These are phyloP conservation scores for Etheostoma spectabile DNA, from an alignment of 2,113 vertebrate genomes.

Conservation along the genomic window DNA sequence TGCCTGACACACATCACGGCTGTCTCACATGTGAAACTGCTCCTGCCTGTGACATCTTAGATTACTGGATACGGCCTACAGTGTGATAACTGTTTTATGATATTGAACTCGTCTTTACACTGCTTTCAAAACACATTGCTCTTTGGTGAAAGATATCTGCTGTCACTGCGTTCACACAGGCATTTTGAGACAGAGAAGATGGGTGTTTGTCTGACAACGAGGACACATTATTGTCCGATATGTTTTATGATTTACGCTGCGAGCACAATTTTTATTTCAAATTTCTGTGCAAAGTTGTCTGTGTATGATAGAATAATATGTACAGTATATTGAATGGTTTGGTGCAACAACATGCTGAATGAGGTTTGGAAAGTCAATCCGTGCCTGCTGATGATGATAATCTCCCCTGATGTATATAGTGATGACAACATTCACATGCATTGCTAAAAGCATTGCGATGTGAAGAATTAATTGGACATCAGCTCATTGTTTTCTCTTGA, in stretches of 20 bases:
- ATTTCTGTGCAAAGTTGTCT: slow-evolving; percentile 11
- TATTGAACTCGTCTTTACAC: slow-evolving; percentile 49
- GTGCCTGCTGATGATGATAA: background rate
- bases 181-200: slow-evolving; percentile 24
- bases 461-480: slow-evolving; percentile 49
- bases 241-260: background rate
- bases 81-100: slow-evolving; percentile 63
- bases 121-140: slow-evolving; percentile 47
- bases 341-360: background rate
- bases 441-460: slow-evolving; percentile 8
- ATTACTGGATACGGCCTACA: slow-evolving; percentile 72
- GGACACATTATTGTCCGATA: background rate
- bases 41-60: slow-evolving; percentile 76
- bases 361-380: slow-evolving; percentile 1
- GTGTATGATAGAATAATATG: background rate
- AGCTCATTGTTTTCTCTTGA: slow-evolving; percentile 40
- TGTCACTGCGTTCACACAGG: background rate
- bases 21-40: slow-evolving; percentile 70
- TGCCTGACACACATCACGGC: slow-evolving; percentile 80
- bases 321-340: background rate
- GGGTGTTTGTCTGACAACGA: slow-evolving; percentile 2
- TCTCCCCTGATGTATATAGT: slow-evolving; percentile 23
- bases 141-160: slow-evolving; percentile 45
- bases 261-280: slow-evolving; percentile 2
- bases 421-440: slow-evolving; percentile 27